These are phyloP conservation scores for Ptychobarbus kaznakovi DNA, from an alignment of 2,797 vertebrate genomes.

Conservation along the genomic window DNA sequence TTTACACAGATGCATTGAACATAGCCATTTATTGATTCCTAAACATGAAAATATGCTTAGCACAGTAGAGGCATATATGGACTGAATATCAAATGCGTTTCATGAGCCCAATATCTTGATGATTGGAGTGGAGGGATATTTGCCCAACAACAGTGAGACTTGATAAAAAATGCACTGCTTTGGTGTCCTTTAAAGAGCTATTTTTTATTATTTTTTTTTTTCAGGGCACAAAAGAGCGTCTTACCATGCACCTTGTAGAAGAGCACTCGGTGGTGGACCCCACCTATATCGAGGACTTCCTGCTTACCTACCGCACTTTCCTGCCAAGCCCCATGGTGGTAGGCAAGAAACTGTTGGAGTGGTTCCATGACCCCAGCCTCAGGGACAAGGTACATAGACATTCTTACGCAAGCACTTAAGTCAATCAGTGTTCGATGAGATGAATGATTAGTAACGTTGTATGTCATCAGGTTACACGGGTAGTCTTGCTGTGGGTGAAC, in stretches of 20 bases:
- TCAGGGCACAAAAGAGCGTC: constrained; percentile 94
- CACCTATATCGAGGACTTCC: constrained; percentile 98
- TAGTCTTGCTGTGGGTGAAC: constrained; percentile 99
- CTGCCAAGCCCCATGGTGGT: constrained; percentile 98
- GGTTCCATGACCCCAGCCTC: constrained; percentile 99
- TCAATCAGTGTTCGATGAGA: neutral
- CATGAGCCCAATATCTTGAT: neutral
- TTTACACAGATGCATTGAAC: constrained; percentile 30
- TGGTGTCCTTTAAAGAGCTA: neutral
- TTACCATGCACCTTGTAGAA: constrained; percentile 99
- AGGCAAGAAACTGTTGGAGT: constrained; percentile 98
- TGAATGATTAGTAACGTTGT: constrained; percentile 30
- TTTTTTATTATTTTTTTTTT: neutral
- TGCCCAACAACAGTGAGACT: constrained; percentile 12
- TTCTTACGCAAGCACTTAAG: neutral
- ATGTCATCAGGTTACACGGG: constrained; percentile 92
- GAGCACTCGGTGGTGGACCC: constrained; percentile 98
- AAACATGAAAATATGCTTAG: constrained; percentile 46
- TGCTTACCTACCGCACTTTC: constrained; percentile 97
- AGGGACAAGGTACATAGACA: constrained; percentile 93
- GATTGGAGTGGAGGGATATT: neutral
- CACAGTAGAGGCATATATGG: neutral
- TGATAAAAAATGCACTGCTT: neutral
- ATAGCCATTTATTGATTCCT: constrained; percentile 34
- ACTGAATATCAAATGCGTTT: neutral